A percentile compares a stretch with the other conserved stretches of the same genome.
Conservation (phyloP, 2,888 invertebrate species). For the Hirtodrosophila cameraria region DNA sequence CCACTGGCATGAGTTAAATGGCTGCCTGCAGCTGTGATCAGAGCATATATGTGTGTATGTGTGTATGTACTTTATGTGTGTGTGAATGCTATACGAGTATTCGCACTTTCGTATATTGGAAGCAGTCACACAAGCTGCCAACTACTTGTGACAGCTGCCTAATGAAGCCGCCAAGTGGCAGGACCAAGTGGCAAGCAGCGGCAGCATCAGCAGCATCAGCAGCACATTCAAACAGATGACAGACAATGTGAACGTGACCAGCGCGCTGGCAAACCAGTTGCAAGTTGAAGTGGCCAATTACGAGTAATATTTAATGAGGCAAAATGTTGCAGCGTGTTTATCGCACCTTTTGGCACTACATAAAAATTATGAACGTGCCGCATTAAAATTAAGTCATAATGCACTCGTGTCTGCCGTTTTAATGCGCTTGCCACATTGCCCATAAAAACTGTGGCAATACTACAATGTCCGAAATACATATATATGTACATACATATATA, state of each 20-base stretch:
- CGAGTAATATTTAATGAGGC: constrained; percentile 26
- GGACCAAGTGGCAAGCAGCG: background rate
- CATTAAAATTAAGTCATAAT: constrained; percentile 76
- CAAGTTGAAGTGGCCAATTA: constrained; percentile 29
- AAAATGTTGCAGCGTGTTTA: constrained; percentile 43
- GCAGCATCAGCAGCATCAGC: constrained; percentile 1
- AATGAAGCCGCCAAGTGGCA: constrained; percentile 34
- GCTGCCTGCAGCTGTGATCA: constrained; percentile 39
- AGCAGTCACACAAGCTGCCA: constrained; percentile 22
- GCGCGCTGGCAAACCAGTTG: constrained; percentile 2
- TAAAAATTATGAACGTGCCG: constrained; percentile 64
- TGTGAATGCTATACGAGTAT: no score
- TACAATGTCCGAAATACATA: constrained; percentile 68
- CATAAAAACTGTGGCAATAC: constrained; percentile 27
- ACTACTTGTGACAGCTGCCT: constrained; percentile 44
- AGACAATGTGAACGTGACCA: constrained; percentile 30
- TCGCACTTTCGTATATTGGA: constrained; percentile 16
- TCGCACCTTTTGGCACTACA: constrained; percentile 53
- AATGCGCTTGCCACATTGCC: constrained; percentile 47
- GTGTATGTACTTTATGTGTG: no score
- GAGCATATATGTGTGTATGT: no score
- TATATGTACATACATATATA: no score
- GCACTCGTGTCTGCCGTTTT: constrained; percentile 46
- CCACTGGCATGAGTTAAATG: constrained; percentile 19
- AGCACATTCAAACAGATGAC: constrained; percentile 13